phyloP scores from a whole-genome alignment of 2,113 vertebrate species.

The Dicaeum eximium region DNA sequence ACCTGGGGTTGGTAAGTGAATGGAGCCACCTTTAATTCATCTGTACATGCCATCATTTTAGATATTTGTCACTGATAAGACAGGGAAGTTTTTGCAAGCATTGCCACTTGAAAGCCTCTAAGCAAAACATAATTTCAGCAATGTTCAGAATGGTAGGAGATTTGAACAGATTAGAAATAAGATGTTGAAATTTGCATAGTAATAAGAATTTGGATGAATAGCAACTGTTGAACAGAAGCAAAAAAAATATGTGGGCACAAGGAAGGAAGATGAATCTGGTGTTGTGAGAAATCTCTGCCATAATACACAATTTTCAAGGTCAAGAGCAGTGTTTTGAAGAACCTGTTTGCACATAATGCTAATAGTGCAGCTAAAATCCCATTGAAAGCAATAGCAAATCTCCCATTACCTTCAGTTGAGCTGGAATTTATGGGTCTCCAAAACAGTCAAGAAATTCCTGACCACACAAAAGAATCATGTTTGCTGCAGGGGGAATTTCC shows the following conservation, averaged over 20 bases:
- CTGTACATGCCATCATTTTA: background rate
- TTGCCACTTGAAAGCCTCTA: slow-evolving; percentile 3
- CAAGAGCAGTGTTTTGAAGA: background rate
- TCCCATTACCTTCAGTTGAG: background rate
- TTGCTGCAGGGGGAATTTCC: background rate
- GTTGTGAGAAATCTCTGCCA: background rate
- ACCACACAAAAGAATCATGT: background rate
- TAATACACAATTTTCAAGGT: slow-evolving; percentile 3
- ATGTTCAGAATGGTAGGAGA: slow-evolving; percentile 19
- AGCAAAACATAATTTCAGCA: slow-evolving; percentile 32
- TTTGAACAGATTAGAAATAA: slow-evolving; percentile 51
- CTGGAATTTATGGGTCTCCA: background rate
- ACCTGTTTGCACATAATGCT: background rate
- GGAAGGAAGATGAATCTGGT: background rate
- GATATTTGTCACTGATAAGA: slow-evolving; percentile 10
- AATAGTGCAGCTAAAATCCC: background rate
- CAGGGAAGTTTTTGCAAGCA: background rate
- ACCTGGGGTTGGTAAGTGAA: background rate
- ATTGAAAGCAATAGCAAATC: background rate
- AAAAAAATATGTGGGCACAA: background rate
- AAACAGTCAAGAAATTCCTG: background rate
- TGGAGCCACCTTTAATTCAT: background rate
- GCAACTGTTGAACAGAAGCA: background rate
- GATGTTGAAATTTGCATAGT: slow-evolving; percentile 65
- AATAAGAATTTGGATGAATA: slow-evolving; percentile 54